Evolutionary conservation across 2,797 vertebrate genomes (phyloP).

Genomic region (Chiroxiphia lanceolata): DNA sequence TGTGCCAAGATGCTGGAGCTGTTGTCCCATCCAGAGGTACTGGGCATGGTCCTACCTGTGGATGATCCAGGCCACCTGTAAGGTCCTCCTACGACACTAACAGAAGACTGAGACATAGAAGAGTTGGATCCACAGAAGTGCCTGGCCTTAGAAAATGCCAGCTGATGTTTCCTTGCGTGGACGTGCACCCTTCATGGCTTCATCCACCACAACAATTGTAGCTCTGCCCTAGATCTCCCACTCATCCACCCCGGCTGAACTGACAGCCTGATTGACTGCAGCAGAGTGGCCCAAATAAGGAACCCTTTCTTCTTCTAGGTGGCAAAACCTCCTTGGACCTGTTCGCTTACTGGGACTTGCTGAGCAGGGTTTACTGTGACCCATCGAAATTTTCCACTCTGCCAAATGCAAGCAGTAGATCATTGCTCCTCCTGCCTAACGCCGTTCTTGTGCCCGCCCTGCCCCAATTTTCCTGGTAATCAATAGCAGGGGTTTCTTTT

Average conservation of each 20-base stretch:
- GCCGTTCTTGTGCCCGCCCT: not conserved
- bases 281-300: not conserved
- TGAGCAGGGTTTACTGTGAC: not conserved
- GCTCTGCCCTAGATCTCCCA: not conserved
- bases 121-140: not conserved
- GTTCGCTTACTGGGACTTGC: not conserved
- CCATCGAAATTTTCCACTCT: not conserved
- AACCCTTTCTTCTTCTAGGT: not conserved
- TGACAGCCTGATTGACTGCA: not conserved
- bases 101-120: not conserved
- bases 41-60: not conserved
- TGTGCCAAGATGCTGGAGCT: not conserved
- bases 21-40: not conserved
- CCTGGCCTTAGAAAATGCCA: not conserved
- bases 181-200: not conserved
- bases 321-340: not conserved
- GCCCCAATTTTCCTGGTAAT: conserved; percentile 2
- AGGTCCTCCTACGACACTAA: not conserved
- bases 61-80: not conserved
- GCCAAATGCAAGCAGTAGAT: not conserved
- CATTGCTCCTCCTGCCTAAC: not conserved
- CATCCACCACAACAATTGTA: not conserved
- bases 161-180: not conserved
- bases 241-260: not conserved
- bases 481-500: not conserved